Evolutionary conservation across 2,113 vertebrate species (phyloP), one percentile per base, ranked within the genome.

Genomic region (Cochlearius cochlearius): DNA sequence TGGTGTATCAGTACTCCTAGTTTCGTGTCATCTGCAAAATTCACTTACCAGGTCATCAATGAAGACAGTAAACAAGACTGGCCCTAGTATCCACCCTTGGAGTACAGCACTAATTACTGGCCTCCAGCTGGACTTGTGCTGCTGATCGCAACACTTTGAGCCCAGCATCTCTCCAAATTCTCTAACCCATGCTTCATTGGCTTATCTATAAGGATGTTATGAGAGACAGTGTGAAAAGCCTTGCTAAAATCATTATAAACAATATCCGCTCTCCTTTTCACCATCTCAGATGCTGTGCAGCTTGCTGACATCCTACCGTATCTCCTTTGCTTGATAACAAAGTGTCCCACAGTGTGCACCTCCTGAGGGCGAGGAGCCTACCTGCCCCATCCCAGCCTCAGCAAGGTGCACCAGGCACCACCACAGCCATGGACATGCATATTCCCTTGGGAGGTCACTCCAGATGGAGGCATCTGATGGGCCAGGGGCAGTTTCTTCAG

Each of bases 1-100:
- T 36, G 21, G 12, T 0, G 0, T 32, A 41, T 49, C 10, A 19
- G 14, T 34, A 45, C 27, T 56, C 8, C 8, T n/a, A 47, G 25
- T n/a, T 81, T 68, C 72, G 52, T 36, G 22, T 50, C 36, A 62
- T 20, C 68, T 56, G 25, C 20, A 77, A 11, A n/a, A 14, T 53
- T 17, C 16, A 26, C 30, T 76, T 38, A 11, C 9, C 21, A 39
- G 13, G n/a, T 68, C 43, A 43, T 38, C 43, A 64, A 6, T 7
- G 34, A 63, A 27, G 59, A 38, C 30, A 18, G 17, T 52, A 18
- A 62, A 67, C 4, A 13, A 6, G 49, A 25, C 20, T 72, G 29
- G 9, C 41, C 45, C 34, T 15, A 34, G 34, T 18, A 58, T 34
- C 20, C 8, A 56, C 7, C 15, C 13, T 23, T 34, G 21, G n/a